phyloP scores from a whole-genome alignment of 2,888 invertebrate genomes.

The Tanypteryx hageni region DNA sequence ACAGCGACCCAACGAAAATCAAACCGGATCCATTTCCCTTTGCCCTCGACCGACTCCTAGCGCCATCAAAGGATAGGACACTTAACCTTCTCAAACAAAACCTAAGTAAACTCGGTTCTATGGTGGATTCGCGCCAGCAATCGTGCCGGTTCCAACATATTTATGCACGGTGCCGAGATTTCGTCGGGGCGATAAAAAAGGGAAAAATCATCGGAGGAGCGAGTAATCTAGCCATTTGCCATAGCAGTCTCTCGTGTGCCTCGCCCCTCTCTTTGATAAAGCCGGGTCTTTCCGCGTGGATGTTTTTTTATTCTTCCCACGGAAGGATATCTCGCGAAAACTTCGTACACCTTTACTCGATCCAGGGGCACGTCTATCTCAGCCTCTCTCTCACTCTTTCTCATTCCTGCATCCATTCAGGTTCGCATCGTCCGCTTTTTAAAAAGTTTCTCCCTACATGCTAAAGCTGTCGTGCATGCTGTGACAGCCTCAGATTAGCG shows the following conservation, averaged over 20 bases:
- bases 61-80: not conserved
- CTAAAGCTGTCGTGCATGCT: not conserved
- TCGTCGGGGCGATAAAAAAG: not conserved
- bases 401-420: conserved; percentile 16
- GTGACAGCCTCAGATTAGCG: not conserved
- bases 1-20: not conserved
- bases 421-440: not conserved
- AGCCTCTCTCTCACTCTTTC: not conserved
- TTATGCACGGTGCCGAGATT: not conserved
- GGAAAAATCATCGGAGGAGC: not conserved
- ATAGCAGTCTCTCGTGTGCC: no score
- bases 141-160: not conserved
- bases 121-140: not conserved
- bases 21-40: not conserved
- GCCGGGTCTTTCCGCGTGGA: no score
- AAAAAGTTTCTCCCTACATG: not conserved
- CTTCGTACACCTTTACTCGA: not conserved
- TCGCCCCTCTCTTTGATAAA: no score
- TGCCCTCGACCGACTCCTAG: no score
- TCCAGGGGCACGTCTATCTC: not conserved
- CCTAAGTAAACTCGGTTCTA: not conserved
- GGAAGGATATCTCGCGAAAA: not conserved
- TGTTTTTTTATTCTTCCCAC: no score
- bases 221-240: no score
- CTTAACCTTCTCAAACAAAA: conserved; percentile 4